Conservation (phyloP, 2,113 vertebrate genomes). For the Trochalopteron elliotii region DNA sequence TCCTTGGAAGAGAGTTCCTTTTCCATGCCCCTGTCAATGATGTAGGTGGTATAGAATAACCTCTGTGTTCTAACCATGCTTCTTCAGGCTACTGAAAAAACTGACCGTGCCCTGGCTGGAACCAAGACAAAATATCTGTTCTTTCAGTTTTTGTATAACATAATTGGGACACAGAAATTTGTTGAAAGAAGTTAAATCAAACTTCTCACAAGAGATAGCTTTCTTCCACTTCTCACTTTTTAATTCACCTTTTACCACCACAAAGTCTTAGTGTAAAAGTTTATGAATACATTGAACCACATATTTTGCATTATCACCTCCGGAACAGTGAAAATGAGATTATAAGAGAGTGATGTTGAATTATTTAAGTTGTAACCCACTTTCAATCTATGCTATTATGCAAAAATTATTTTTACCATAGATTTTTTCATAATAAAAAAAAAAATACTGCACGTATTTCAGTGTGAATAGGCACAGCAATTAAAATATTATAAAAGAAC, state of each 20-base stretch:
- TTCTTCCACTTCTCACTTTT: background rate
- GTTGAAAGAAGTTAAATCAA: background rate
- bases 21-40: no score
- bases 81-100: background rate
- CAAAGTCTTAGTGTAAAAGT: background rate
- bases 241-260: background rate
- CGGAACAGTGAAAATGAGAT: background rate
- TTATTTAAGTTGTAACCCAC: background rate
- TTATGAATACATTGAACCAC: background rate
- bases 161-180: background rate
- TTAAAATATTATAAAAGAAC: background rate
- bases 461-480: background rate
- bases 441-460: background rate
- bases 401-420: background rate
- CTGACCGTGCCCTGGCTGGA: rapidly evolving
- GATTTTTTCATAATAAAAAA: background rate
- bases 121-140: background rate
- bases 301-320: background rate
- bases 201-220: background rate
- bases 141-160: background rate
- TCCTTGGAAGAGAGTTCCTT: background rate
- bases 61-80: background rate
- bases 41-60: background rate
- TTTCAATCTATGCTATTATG: background rate
- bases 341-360: background rate